Evolutionary conservation across 2,888 invertebrate genomes (phyloP), one percentile per base, ranked within the genome.

Genomic region (Morinoia aosen): DNA sequence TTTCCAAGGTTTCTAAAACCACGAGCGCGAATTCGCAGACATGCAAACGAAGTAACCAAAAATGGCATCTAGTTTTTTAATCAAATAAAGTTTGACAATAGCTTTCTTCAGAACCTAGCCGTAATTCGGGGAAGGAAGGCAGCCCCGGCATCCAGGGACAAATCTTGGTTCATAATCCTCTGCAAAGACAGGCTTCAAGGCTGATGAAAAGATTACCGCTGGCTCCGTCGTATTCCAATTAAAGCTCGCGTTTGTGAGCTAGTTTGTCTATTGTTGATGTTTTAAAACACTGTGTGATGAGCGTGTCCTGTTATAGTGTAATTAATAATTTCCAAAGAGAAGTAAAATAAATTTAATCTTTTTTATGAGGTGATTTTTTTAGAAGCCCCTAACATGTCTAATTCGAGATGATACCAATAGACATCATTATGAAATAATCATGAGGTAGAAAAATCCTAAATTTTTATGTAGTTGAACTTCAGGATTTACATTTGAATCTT

Each of bases 141-240:
- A 90, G 39, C 90, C 11, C 8, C 40, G 40, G 40, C 39, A 39
- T 90, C 90, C 39, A 8, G 48, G 90, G 90, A 90, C 90, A 90
- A 90, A 40, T 90, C 90, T 90, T 40, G 16, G 19, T 40, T 57
- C 93, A 12, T 57, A 93, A 93, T 93, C 93, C 93, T 33, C n/a
- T 19, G 48, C 19, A 57, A 93, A 48, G 93, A 93, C 48, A 39
- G 48, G 48, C 48, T 39, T 90, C 40, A 12, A 57, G 12, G 93
- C 57, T 93, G n/a, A 93, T 57, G 57, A 57, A 33, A 57, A 11
- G n/a, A 93, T 93, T 57, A n/a, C 57, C 19, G 10, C 57, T 93
- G 93, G 57, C 48, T 57, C 57, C n/a, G 57, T 57, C 16, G 33
- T 93, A 93, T 93, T 93, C 58, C 93, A 57, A 93, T 93, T 57